Percentiles rank a stretch among this genome's conserved stretches.
Conservation (phyloP, 2,797 vertebrate species). For the Danio tinwini region DNA sequence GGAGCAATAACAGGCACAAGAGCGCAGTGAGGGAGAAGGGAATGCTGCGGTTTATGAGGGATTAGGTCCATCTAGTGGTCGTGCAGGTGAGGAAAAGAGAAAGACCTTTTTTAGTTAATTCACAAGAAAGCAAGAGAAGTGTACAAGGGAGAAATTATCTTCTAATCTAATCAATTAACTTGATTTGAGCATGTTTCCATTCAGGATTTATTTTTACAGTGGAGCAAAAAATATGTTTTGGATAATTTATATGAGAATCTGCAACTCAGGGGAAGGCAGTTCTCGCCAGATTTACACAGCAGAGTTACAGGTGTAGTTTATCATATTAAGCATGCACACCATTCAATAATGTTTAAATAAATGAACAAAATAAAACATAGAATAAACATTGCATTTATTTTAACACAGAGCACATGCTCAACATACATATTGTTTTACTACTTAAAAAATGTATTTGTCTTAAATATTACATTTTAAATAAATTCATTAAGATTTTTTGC, state of each 20-base stretch:
- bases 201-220: background rate
- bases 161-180: no score
- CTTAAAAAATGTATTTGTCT: no score
- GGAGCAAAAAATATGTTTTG: background rate
- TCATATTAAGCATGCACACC: background rate
- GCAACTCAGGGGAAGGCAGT: background rate
- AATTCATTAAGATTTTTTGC: no score
- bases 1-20: background rate
- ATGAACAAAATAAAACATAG: no score
- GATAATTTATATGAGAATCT: background rate
- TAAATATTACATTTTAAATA: no score
- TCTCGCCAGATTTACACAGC: background rate
- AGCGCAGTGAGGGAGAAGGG: constrained; percentile 22
- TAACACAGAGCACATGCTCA: no score
- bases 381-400: no score
- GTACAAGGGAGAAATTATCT: background rate
- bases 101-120: background rate
- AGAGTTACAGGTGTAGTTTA: background rate
- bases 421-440: no score
- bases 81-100: background rate
- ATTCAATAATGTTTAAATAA: background rate
- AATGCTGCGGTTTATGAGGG: constrained; percentile 52
- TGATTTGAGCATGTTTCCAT: background rate
- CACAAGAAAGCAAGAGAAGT: background rate
- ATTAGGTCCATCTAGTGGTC: constrained; percentile 79